A percentile compares a stretch with the other conserved stretches of the same genome.
Evolutionary conservation across 2,888 invertebrate genomes (phyloP).

Genomic region (Iselma pallidipennis): DNA sequence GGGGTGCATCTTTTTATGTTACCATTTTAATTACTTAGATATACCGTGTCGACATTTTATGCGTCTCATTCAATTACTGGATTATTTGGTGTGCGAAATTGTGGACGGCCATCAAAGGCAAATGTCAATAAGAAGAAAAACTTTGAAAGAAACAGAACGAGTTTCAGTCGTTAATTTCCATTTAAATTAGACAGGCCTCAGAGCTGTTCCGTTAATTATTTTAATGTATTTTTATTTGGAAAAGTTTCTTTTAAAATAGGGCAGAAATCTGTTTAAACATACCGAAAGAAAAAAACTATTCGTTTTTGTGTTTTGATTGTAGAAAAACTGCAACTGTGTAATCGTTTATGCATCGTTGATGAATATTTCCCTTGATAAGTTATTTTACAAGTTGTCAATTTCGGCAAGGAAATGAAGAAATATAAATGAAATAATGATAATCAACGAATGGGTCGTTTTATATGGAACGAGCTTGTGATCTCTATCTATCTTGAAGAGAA

Average conservation of each 20-base stretch:
- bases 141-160: slow-evolving; percentile 6
- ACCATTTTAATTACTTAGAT: slow-evolving; percentile 22
- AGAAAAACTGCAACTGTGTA: too few relatives aligned
- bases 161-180: slow-evolving; percentile 7
- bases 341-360: too few relatives aligned
- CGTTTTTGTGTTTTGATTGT: too few relatives aligned
- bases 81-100: slow-evolving; percentile 6
- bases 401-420: slow-evolving; percentile 40
- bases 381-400: slow-evolving; percentile 29
- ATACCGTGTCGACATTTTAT: slow-evolving; percentile 9
- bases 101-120: slow-evolving; percentile 5
- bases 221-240: slow-evolving; percentile 1
- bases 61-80: not conserved
- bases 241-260: too few relatives aligned
- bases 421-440: slow-evolving; percentile 41
- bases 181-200: slow-evolving; percentile 4
- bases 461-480: slow-evolving; percentile 21
- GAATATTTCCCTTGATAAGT: slow-evolving; percentile 24
- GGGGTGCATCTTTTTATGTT: too few relatives aligned
- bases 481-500: slow-evolving; percentile 19
- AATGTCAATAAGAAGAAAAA: slow-evolving; percentile 8
- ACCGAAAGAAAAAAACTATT: too few relatives aligned
- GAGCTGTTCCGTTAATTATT: slow-evolving; percentile 4
- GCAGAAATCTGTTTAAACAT: too few relatives aligned
- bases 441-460: slow-evolving; percentile 26